Base-by-base conservation (phyloP, 2,888 invertebrate species). In the Chymomyza amoena region DNA sequence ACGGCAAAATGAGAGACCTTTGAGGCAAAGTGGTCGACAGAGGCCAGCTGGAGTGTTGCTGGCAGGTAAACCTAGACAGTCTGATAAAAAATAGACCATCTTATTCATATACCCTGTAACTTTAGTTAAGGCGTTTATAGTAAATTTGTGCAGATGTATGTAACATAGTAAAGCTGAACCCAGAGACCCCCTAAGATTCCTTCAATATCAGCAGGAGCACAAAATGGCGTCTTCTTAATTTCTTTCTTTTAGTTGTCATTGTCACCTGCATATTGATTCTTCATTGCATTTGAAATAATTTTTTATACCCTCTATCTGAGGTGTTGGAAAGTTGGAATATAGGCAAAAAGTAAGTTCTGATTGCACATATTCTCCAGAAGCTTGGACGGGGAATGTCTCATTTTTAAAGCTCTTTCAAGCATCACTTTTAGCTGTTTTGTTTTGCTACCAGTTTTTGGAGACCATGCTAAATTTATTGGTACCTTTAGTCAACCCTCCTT, bases 391-490 rank as follows among this genome's bases (percentile, higher is more conserved):
- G 25, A 25, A 25, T 25, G 25, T 25, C 25, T 25, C 25, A 2
- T 25, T 25, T 25, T 25, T 25, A 25, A 25, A 4, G 25, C 32
- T 32, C 32, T 7, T 32, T 32, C 9, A 6, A 7, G 32, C 56
- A 60, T 62, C 74, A 71, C 77, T 75, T 77, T 25, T 25, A 25
- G 3, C 25, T 25, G 25, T 25, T 25, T 25, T 25, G 25, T 25
- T 25, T 71, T 82, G 68, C 65, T 73, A 52, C 13, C 70, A 75
- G 63, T 70, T 79, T 54, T 82, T 84, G 83, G 39, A 74, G 82
- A 78, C 72, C 81, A 82, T 82, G 81, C 81, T 82, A 32, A 84
- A 84, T 54, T 76, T 18, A 68, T 16, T 54, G 68, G 56, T 69
- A 66, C 68, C 70, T 54, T 63, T 51, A 54, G n/a, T 18, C 54